These are phyloP conservation scores for Parapristionchus giblindavisi DNA, from an alignment of 2,888 invertebrate species.

Conservation along the genomic window DNA sequence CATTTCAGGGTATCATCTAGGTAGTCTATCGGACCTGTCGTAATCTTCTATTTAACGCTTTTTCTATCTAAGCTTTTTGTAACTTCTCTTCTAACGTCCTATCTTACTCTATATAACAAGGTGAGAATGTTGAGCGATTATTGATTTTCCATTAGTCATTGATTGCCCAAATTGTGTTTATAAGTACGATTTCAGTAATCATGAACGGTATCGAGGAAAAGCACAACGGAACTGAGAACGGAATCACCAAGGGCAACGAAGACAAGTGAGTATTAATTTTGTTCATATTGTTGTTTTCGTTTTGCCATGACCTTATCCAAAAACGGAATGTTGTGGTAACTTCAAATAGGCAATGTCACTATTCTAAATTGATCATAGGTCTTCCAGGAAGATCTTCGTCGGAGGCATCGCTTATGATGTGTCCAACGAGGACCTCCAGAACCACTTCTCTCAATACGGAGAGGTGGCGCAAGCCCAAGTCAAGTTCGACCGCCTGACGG, in stretches of 20 bases:
- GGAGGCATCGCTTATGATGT: conserved; percentile 69
- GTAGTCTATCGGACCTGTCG: conserved; percentile 39
- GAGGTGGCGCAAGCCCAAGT: conserved; percentile 67
- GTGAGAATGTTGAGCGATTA: background rate
- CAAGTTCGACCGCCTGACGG: conserved; percentile 69
- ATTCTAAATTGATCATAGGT: background rate
- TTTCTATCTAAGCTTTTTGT: conserved; percentile 43
- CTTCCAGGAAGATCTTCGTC: conserved; percentile 69
- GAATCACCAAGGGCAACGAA: conserved; percentile 59
- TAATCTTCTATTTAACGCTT: too few species aligned
- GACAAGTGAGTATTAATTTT: conserved; percentile 50
- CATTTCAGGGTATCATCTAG: conserved; percentile 34
- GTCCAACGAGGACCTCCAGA: conserved; percentile 66
- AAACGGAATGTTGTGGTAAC: background rate
- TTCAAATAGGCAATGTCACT: too few species aligned
- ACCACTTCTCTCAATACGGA: conserved; percentile 67
- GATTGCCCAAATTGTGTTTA: too few species aligned
- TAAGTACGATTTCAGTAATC: too few species aligned
- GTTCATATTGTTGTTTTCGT: background rate
- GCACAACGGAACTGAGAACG: conserved; percentile 53
- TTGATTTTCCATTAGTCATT: background rate
- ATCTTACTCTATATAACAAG: conserved; percentile 17
- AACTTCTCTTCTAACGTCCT: conserved; percentile 47
- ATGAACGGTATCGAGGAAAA: conserved; percentile 43
- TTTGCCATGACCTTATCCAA: background rate